Conservation (phyloP, 2,888 invertebrate species). For the Ecliptopera silaceata region DNA sequence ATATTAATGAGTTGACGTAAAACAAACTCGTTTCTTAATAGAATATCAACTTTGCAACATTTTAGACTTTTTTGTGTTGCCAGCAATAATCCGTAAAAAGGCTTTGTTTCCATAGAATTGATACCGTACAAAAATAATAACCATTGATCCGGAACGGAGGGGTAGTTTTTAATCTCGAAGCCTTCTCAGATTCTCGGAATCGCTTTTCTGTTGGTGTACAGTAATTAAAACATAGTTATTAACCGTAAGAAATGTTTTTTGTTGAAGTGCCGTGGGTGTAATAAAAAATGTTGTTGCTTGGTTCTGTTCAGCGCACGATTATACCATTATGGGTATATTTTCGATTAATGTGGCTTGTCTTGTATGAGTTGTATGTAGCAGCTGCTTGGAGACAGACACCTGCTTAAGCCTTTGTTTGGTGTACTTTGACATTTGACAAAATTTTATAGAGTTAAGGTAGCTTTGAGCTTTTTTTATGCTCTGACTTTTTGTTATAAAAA, state of each 20-base stretch:
- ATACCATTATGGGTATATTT: slow-evolving; percentile 43
- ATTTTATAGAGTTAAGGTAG: slow-evolving; percentile 35
- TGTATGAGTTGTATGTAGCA: slow-evolving; percentile 19
- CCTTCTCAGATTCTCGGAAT: slow-evolving; percentile 40
- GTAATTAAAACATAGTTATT: slow-evolving; percentile 37
- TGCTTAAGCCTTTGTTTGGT: slow-evolving; percentile 53
- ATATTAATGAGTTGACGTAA: slow-evolving; percentile 19
- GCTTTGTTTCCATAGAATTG: slow-evolving; percentile 25
- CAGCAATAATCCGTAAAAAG: slow-evolving; percentile 22
- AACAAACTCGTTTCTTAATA: slow-evolving; percentile 15
- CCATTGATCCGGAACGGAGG: slow-evolving; percentile 24
- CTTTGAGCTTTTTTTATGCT: slow-evolving; percentile 32
- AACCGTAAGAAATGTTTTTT: slow-evolving; percentile 29
- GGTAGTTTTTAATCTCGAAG: slow-evolving; percentile 31
- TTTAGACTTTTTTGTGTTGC: slow-evolving; percentile 15
- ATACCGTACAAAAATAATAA: slow-evolving; percentile 14
- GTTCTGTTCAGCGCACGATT: slow-evolving; percentile 44
- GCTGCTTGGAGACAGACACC: slow-evolving; percentile 47
- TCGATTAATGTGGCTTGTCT: slow-evolving; percentile 45
- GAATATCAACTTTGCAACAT: slow-evolving; percentile 8
- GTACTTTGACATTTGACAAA: slow-evolving; percentile 71
- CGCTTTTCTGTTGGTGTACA: slow-evolving; percentile 21
- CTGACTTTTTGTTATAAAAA: no score
- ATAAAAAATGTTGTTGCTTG: slow-evolving; percentile 24
- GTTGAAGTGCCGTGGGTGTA: slow-evolving; percentile 11